Evolutionary conservation across 2,113 vertebrate species (phyloP).

Genomic region (Microtus oregoni): DNA sequence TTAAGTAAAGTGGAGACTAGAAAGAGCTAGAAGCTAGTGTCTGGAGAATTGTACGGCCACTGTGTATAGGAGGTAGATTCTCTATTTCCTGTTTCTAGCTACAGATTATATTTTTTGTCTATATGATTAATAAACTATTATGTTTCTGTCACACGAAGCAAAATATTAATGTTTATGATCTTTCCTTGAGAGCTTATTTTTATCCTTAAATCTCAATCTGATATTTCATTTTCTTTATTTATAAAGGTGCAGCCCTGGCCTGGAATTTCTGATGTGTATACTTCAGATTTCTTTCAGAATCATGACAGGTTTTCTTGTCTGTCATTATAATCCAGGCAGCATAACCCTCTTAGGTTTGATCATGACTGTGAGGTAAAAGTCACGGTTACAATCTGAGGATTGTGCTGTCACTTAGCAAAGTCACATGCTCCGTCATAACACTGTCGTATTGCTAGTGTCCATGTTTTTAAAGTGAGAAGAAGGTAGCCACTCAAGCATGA

Average conservation of each 20-base stretch:
- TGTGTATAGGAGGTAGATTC: neutral
- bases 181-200: neutral
- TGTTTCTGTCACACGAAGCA: neutral
- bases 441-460: neutral
- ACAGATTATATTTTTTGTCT: neutral
- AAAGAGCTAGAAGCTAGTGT: neutral
- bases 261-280: neutral
- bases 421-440: neutral
- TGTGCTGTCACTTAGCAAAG: neutral
- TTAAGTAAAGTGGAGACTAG: neutral
- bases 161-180: neutral
- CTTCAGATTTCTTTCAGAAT: neutral
- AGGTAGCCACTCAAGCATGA: neutral
- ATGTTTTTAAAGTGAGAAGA: neutral
- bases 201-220: neutral
- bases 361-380: neutral
- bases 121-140: neutral
- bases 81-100: neutral
- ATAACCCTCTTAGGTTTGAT: neutral
- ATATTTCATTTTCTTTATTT: neutral
- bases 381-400: neutral
- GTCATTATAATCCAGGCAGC: neutral
- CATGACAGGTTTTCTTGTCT: neutral
- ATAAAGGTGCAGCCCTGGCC: neutral
- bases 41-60: neutral